Conservation (phyloP, 2,113 vertebrate species). For the Sander lucioperca region DNA sequence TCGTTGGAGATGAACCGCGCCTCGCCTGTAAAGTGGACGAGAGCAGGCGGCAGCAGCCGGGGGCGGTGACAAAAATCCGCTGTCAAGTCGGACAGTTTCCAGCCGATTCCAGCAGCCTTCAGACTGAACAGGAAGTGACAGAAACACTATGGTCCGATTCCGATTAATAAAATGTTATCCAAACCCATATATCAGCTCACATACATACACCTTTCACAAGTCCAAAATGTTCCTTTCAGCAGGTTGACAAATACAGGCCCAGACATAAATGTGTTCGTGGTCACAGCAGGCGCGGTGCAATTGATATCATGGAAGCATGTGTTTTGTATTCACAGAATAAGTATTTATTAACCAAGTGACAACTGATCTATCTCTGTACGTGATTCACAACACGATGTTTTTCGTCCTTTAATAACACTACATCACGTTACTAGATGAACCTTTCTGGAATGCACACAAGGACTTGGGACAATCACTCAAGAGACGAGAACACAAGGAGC, state of each 20-base stretch:
- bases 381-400: constrained; percentile 7
- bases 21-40: too few relatives aligned
- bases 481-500: constrained; percentile 10
- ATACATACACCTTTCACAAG: not conserved
- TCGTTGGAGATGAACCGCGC: too few relatives aligned
- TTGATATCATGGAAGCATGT: not conserved
- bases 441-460: constrained; percentile 44
- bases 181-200: too few relatives aligned
- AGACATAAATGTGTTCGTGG: not conserved
- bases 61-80: too few relatives aligned
- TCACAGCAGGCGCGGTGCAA: not conserved
- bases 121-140: too few relatives aligned
- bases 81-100: too few relatives aligned
- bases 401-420: constrained; percentile 14
- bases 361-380: constrained; percentile 4
- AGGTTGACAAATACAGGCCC: not conserved
- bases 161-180: too few relatives aligned
- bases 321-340: constrained; percentile 45
- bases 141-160: too few relatives aligned
- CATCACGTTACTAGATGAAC: constrained; percentile 9
- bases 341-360: constrained; percentile 40
- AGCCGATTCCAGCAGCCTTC: too few relatives aligned
- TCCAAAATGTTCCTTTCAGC: not conserved
- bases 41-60: too few relatives aligned
- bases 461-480: constrained; percentile 28